Conservation (phyloP, 2,113 vertebrate species). For the Dasyornis broadbenti region DNA sequence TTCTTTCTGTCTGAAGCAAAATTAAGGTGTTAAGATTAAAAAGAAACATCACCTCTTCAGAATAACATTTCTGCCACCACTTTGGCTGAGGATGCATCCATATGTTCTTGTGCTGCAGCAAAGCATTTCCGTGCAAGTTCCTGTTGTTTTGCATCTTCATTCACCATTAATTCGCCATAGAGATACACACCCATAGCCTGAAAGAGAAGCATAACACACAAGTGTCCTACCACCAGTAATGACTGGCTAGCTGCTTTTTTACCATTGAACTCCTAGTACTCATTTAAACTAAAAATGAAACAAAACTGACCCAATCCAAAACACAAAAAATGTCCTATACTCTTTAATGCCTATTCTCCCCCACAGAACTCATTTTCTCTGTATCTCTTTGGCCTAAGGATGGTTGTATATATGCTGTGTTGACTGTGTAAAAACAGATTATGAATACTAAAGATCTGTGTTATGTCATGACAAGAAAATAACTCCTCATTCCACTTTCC, state of each 20-base stretch:
- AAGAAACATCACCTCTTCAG: constrained; percentile 75
- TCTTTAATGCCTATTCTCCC: not conserved
- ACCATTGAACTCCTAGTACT: not conserved
- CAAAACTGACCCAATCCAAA: not conserved
- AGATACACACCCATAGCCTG: constrained; percentile 98
- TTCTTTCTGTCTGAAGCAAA: not conserved
- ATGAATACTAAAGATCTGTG: not conserved
- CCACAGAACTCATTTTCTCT: not conserved
- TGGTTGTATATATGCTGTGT: not conserved
- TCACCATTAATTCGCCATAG: constrained; percentile 95
- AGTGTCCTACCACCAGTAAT: not conserved
- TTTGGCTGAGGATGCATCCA: constrained; percentile 82
- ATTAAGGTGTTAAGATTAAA: not conserved
- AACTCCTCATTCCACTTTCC: not conserved
- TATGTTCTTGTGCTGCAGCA: constrained; percentile 76
- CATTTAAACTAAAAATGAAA: not conserved
- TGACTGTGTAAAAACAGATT: not conserved
- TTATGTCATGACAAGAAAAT: not conserved
- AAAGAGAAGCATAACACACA: not conserved
- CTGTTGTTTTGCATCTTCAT: constrained; percentile 87
- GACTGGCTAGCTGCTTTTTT: not conserved
- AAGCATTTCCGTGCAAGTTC: constrained; percentile 84
- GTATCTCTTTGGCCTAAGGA: not conserved
- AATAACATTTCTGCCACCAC: constrained; percentile 94
- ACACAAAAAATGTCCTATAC: not conserved